Evolutionary conservation across 2,113 vertebrate genomes (phyloP).

Genomic region (Corythoichthys haematopterus): DNA sequence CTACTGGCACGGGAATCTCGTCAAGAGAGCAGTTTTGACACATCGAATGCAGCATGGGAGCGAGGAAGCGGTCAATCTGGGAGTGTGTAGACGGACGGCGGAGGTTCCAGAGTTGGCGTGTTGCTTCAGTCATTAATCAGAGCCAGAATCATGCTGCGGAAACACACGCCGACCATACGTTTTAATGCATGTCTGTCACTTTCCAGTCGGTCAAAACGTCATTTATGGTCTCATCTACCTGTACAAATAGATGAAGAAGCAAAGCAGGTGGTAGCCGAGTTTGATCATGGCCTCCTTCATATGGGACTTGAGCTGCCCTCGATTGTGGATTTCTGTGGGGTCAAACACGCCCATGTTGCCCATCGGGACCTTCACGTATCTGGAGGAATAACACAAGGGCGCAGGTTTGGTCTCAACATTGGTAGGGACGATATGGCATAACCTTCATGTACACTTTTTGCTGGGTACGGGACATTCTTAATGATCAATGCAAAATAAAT

Average conservation of each 20-base stretch:
- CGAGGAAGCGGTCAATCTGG: constrained; percentile 15
- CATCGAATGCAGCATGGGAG: constrained; percentile 15
- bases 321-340: constrained; percentile 97
- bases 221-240: constrained; percentile 74
- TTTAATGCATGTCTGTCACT: not conserved
- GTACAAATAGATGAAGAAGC: constrained; percentile 98
- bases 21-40: constrained; percentile 15
- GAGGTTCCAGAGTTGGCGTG: constrained; percentile 2
- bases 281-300: constrained; percentile 99
- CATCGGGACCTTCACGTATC: constrained; percentile 89
- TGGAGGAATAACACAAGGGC: constrained; percentile 47
- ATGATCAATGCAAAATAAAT: too few species aligned
- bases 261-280: constrained; percentile 94
- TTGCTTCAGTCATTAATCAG: constrained; percentile 90
- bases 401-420: too few species aligned
- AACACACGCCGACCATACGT: constrained; percentile 25
- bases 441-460: too few species aligned
- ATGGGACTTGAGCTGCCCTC: constrained; percentile 93
- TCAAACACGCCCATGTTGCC: constrained; percentile 98
- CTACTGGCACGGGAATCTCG: not conserved
- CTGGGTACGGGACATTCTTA: too few species aligned
- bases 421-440: too few species aligned
- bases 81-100: constrained; percentile 37
- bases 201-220: not conserved
- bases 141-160: constrained; percentile 94